Evolutionary conservation across 2,888 invertebrate species (phyloP).

Genomic region (Drepanosiphum platanoidis): DNA sequence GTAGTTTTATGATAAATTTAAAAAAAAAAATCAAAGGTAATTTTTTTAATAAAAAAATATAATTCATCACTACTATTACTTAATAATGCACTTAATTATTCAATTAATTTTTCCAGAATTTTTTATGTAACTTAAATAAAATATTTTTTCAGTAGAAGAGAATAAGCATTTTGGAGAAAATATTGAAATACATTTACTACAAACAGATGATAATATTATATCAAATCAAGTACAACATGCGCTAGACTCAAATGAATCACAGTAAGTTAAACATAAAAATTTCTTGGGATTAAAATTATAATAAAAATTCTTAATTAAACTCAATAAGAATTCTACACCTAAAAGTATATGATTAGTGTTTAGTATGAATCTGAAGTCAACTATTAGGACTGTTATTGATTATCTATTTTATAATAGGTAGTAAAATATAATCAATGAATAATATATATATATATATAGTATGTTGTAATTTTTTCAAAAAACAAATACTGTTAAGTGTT

Average conservation of each 20-base stretch:
- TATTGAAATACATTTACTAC: conserved; percentile 12
- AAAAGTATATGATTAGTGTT: no score
- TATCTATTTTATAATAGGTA: neutral
- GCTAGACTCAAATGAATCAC: neutral
- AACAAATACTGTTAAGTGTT: neutral
- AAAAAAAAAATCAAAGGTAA: no score
- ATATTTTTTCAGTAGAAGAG: conserved; percentile 5
- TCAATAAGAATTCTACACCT: no score
- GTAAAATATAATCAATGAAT: neutral
- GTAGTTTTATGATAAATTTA: no score
- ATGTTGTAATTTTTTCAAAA: neutral
- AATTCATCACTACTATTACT: neutral
- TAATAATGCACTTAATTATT: no score
- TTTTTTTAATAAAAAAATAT: no score
- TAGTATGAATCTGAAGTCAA: neutral
- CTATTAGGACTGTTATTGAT: neutral
- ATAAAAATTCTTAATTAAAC: no score
- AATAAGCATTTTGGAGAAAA: neutral
- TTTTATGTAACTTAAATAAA: no score
- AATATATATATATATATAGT: neutral
- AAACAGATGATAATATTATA: neutral
- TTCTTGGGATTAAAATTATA: no score
- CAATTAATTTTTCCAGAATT: no score
- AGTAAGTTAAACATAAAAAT: neutral
- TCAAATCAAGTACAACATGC: neutral